phyloP scores from a whole-genome alignment of 1,140 invertebrate genomes.

The Drosophila teissieri region DNA sequence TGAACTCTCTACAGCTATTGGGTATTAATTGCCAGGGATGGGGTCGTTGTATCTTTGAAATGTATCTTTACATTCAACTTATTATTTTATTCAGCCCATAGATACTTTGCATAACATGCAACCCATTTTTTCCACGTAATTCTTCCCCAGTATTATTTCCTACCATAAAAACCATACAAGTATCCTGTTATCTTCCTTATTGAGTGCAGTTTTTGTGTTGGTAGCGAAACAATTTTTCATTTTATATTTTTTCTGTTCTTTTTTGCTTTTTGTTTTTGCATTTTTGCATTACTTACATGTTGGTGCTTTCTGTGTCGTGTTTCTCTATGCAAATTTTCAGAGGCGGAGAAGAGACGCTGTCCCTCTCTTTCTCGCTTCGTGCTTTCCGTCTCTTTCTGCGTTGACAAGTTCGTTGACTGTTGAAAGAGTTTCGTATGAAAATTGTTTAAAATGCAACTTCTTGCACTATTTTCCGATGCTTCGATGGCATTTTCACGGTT shows the following conservation, averaged over 20 bases:
- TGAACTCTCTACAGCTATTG: neutral
- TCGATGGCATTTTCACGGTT: slow-evolving; percentile 55
- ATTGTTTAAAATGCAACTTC: slow-evolving; percentile 66
- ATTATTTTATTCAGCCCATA: no score
- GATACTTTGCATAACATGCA: neutral
- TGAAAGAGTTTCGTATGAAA: slow-evolving; percentile 27
- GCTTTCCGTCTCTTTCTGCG: slow-evolving; percentile 9
- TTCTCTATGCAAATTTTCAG: slow-evolving; percentile 56
- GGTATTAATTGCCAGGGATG: neutral
- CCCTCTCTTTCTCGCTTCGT: slow-evolving; percentile 11
- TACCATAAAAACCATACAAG: slow-evolving; percentile 2
- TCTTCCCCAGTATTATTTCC: neutral
- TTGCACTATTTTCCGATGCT: slow-evolving; percentile 57
- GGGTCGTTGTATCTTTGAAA: neutral
- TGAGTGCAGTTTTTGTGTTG: slow-evolving; percentile 42
- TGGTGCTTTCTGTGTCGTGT: slow-evolving; percentile 38
- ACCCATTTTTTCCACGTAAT: neutral
- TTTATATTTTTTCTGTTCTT: slow-evolving; percentile 20
- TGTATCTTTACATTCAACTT: neutral
- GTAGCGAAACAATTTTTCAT: slow-evolving; percentile 69
- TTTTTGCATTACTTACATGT: slow-evolving; percentile 64
- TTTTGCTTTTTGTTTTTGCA: neutral
- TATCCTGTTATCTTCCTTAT: slow-evolving; percentile 25
- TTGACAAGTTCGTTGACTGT: slow-evolving; percentile 64
- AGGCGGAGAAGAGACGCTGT: slow-evolving; percentile 36